Evolutionary conservation across 2,113 vertebrate genomes (phyloP).

Genomic region (Planiliza haematocheilus): DNA sequence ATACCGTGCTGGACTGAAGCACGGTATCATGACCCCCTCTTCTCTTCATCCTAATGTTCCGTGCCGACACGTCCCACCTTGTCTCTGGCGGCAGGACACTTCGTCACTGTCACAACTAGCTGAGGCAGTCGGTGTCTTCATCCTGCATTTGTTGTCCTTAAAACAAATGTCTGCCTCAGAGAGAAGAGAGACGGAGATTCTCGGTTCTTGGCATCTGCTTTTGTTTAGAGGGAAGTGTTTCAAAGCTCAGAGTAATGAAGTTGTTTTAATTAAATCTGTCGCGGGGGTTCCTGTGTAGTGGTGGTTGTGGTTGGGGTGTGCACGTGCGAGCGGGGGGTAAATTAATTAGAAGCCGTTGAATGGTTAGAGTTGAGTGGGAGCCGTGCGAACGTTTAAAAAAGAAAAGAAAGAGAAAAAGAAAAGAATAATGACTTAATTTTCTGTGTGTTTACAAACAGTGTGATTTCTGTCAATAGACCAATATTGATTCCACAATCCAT

Average conservation of each 20-base stretch:
- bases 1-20: constrained; percentile 28
- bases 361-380: constrained; percentile 56
- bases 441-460: constrained; percentile 64
- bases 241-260: constrained; percentile 56
- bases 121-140: constrained; percentile 2
- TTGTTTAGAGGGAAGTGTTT: constrained; percentile 64
- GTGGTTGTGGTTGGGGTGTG: constrained; percentile 37
- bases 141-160: constrained; percentile 12
- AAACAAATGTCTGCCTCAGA: constrained; percentile 8
- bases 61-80: constrained; percentile 41
- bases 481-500: constrained; percentile 59
- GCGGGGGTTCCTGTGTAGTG: constrained; percentile 34
- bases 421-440: constrained; percentile 51
- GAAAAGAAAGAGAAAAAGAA: constrained; percentile 8
- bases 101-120: constrained; percentile 22
- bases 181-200: background rate
- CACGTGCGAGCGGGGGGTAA: constrained; percentile 33
- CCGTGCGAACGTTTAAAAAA: constrained; percentile 11
- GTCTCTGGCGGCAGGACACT: constrained; percentile 30
- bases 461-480: constrained; percentile 46
- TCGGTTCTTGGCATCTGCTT: constrained; percentile 46
- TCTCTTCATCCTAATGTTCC: constrained; percentile 32
- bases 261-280: constrained; percentile 65
- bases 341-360: constrained; percentile 61
- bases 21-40: background rate